These are phyloP conservation scores for Balaeniceps rex DNA, from an alignment of 2,113 vertebrate genomes.

Conservation along the genomic window DNA sequence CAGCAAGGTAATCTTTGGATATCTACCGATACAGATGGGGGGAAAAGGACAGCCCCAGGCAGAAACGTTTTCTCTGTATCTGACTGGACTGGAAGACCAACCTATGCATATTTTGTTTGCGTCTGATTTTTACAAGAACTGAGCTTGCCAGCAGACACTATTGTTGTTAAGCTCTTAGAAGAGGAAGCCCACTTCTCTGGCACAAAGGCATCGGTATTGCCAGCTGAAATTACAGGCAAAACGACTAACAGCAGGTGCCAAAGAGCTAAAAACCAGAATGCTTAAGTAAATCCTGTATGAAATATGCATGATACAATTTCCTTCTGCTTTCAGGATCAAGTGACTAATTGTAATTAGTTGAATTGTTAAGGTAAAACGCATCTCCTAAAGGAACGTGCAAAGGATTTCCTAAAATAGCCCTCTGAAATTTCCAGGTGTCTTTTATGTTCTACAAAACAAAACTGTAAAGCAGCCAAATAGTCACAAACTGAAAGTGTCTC, in stretches of 20 bases:
- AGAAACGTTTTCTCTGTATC: not conserved
- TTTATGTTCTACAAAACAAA: not conserved
- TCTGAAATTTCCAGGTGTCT: constrained; percentile 11
- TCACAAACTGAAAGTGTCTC: not conserved
- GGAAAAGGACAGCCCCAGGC: not conserved
- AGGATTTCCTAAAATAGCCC: constrained; percentile 13
- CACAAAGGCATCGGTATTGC: not conserved
- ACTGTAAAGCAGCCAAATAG: not conserved
- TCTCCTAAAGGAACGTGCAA: not conserved
- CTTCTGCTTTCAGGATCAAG: not conserved
- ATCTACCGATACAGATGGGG: not conserved
- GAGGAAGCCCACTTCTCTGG: not conserved
- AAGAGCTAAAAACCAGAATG: not conserved
- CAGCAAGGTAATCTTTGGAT: not conserved
- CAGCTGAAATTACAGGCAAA: not conserved
- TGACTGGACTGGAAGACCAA: not conserved
- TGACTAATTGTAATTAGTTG: not conserved
- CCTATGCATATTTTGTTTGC: not conserved
- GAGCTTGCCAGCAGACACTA: not conserved
- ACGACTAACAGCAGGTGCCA: not conserved
- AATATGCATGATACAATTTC: not conserved
- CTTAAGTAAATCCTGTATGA: constrained; percentile 4
- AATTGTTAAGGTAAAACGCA: constrained; percentile 4
- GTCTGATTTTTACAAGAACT: not conserved
- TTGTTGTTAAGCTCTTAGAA: not conserved